Conservation (phyloP, 2,888 invertebrate genomes). For the Tinea semifulvella region DNA sequence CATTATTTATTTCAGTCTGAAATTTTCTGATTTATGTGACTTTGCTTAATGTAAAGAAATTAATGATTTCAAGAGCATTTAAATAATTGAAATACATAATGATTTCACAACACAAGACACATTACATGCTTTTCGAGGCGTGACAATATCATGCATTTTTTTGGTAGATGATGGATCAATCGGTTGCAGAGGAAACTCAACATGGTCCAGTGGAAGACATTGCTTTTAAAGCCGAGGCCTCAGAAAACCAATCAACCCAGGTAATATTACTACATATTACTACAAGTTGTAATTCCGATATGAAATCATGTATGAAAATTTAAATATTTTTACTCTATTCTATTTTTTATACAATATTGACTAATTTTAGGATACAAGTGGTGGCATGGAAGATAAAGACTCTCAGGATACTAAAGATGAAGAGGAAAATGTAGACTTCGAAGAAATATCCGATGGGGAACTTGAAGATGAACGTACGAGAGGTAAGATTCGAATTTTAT, state of each 20-base stretch:
- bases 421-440: conserved; percentile 82
- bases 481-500: no score
- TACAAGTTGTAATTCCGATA: neutral
- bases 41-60: no score
- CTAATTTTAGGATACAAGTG: conserved; percentile 46
- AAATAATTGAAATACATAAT: no score
- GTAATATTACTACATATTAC: conserved; percentile 22
- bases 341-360: neutral
- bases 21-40: no score
- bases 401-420: conserved; percentile 70
- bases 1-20: no score
- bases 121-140: no score
- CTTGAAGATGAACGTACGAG: conserved; percentile 80
- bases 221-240: conserved; percentile 37
- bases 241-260: conserved; percentile 54
- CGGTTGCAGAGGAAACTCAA: conserved; percentile 51
- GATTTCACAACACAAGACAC: no score
- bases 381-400: conserved; percentile 49
- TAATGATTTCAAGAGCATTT: no score
- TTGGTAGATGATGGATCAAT: conserved; percentile 51
- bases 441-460: conserved; percentile 91
- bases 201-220: conserved; percentile 36
- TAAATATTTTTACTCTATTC: neutral
- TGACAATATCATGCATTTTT: no score
- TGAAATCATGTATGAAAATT: neutral